These are phyloP conservation scores for Ciconia boyciana DNA, from an alignment of 2,113 vertebrate genomes.

Conservation along the genomic window DNA sequence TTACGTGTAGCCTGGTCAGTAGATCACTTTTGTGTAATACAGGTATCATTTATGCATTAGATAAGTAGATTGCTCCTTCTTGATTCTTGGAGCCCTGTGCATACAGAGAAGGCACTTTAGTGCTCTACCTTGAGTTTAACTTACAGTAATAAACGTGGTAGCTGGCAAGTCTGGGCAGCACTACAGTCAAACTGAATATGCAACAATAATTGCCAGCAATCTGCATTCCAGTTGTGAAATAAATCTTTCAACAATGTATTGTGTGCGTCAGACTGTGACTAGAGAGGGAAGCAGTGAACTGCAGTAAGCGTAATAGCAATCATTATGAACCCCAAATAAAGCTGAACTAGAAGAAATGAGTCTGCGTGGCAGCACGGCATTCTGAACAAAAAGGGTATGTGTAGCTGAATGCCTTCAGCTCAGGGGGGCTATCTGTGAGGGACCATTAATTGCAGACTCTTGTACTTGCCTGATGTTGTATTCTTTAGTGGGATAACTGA, in stretches of 20 bases:
- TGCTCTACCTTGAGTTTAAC: constrained; percentile 12
- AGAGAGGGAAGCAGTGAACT: constrained; percentile 33
- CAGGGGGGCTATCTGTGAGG: background rate
- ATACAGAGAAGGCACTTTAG: background rate
- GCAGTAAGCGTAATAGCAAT: constrained; percentile 22
- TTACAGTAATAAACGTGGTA: constrained; percentile 35
- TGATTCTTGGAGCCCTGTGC: background rate
- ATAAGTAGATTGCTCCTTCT: background rate
- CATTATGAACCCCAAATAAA: constrained; percentile 22
- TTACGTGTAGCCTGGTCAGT: background rate
- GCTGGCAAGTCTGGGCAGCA: constrained; percentile 60
- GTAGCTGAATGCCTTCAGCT: background rate
- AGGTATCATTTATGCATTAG: background rate
- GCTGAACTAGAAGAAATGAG: background rate
- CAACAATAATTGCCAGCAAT: constrained; percentile 56
- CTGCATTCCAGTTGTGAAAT: constrained; percentile 66
- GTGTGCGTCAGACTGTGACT: constrained; percentile 59
- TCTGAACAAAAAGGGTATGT: background rate
- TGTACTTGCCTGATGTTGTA: background rate
- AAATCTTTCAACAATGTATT: constrained; percentile 56
- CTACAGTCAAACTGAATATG: constrained; percentile 53
- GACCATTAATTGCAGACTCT: background rate
- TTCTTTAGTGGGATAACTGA: background rate
- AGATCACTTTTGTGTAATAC: background rate
- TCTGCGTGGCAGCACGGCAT: background rate